A percentile compares a stretch with the other conserved stretches of the same genome.
phyloP scores from a whole-genome alignment of 2,797 vertebrate species.

The Emydoidea blandingii region DNA sequence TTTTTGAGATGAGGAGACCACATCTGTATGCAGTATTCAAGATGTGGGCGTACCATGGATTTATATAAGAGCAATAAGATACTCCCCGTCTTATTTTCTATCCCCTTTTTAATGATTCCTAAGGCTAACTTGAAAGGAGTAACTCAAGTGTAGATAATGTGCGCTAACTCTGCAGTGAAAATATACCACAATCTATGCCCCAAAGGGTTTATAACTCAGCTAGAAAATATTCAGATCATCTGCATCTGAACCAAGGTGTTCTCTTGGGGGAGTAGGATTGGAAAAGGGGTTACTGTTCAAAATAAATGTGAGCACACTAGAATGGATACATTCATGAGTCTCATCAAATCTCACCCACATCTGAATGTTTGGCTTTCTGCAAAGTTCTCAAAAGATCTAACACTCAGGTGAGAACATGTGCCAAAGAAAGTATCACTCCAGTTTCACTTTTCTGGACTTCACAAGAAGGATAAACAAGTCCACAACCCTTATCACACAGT shows the following conservation, averaged over 20 bases:
- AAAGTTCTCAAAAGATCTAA: constrained; percentile 19
- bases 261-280: not conserved
- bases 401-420: constrained; percentile 30
- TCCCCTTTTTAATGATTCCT: too few relatives aligned
- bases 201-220: not conserved
- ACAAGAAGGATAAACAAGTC: constrained; percentile 28
- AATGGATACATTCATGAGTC: not conserved
- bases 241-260: not conserved
- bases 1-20: too few relatives aligned
- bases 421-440: constrained; percentile 29
- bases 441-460: constrained; percentile 43
- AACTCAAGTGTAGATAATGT: not conserved
- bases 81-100: too few relatives aligned
- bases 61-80: too few relatives aligned
- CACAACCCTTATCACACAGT: constrained; percentile 10
- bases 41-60: too few relatives aligned
- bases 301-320: not conserved
- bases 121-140: not conserved
- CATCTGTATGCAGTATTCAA: too few relatives aligned
- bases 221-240: not conserved
- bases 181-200: not conserved
- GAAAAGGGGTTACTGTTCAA: not conserved
- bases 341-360: constrained; percentile 28
- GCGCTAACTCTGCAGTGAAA: not conserved
- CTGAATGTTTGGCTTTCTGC: not conserved